phyloP scores from a whole-genome alignment of 2,113 vertebrate genomes.

The Peromyscus maniculatus region DNA sequence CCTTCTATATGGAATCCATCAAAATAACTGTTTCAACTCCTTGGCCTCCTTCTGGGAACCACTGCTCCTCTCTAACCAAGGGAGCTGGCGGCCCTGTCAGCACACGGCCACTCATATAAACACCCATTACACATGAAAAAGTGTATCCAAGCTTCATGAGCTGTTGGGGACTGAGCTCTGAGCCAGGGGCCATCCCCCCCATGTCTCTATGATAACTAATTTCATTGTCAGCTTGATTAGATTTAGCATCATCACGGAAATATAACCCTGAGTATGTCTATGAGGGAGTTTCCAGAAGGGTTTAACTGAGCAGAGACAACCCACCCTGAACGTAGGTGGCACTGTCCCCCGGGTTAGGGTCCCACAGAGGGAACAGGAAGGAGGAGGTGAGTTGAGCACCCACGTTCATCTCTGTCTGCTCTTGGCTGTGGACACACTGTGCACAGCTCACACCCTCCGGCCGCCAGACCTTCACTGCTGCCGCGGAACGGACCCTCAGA shows the following conservation, averaged over 20 bases:
- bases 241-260: not conserved
- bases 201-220: not conserved
- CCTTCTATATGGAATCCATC: not conserved
- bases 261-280: not conserved
- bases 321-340: no score
- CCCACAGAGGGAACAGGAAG: not conserved
- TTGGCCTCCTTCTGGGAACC: constrained; percentile 16
- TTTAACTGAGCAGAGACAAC: not conserved
- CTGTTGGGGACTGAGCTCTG: not conserved
- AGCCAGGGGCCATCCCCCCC: not conserved
- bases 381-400: not conserved
- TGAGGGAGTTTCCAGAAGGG: not conserved
- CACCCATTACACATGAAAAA: not conserved
- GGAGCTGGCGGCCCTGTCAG: not conserved
- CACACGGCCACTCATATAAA: not conserved
- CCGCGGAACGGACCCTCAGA: not conserved
- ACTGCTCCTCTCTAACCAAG: not conserved
- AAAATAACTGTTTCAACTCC: not conserved
- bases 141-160: not conserved
- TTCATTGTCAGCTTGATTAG: not conserved
- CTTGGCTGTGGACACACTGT: not conserved
- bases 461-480: not conserved
- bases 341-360: not conserved
- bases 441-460: not conserved
- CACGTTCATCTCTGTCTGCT: not conserved